Evolutionary conservation across 2,113 vertebrate genomes (phyloP), one percentile per base, ranked within the genome.

Genomic region (Cairina moschata): DNA sequence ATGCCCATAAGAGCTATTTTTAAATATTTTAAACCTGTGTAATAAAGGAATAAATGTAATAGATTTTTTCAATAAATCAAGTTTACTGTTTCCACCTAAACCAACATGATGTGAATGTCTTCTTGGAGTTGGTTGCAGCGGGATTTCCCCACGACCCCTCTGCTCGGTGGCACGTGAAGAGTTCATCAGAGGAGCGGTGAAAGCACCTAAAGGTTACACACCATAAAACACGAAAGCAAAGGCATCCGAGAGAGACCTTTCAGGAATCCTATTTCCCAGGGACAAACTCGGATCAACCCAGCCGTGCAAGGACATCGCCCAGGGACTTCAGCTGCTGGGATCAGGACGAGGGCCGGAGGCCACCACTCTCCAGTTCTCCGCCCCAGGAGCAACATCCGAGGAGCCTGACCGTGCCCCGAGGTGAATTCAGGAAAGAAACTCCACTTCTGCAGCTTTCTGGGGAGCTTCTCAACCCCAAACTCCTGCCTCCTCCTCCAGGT

Each of bases 51-150:
- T 97, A 98, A 98, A 98, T 98, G 98, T 98, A 98, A 98, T 98
- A 96, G 97, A 96, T 98, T 98, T 98, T 98, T 98, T 98, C 98
- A 99, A 99, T 99, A 99, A 99, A 99, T 98, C 96, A 97, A 98
- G 98, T 99, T 99, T 98, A 98, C 98, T 99, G 98, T 99, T 98
- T 98, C 98, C 98, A 98, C 96, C 91, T 69, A 91, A 77, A 76
- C 62, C 84, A 54, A 68, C 93, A 50, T 96, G 96, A 96, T 86
- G 96, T 96, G 82, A 96, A 97, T 97, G 93, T 97, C 97, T 97
- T 97, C 94, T 97, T 98, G 62, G 50, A 81, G 94, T 52, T 63
- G 92, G 36, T 83, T 84, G 93, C 59, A 95, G 78, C 34, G 0
- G 26, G 89, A 75, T 83, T 93, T 82, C 73, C 73, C 48, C 63